phyloP scores from a whole-genome alignment of 2,888 invertebrate genomes.

The Lepidochitona cinerea region DNA sequence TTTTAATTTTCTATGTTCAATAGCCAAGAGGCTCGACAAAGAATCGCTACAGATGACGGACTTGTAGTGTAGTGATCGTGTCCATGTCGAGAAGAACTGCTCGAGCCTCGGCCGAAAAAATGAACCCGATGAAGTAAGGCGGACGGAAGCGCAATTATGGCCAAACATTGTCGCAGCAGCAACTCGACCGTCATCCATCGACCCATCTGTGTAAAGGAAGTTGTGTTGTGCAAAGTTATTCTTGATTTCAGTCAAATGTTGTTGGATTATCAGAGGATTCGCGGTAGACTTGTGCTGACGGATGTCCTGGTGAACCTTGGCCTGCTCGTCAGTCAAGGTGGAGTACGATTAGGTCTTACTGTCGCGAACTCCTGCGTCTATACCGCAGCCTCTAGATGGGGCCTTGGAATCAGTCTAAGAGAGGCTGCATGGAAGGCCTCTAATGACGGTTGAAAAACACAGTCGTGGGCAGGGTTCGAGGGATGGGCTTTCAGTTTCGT shows the following conservation, averaged over 20 bases:
- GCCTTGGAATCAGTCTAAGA: no score
- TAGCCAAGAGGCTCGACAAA: background rate
- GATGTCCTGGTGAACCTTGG: no score
- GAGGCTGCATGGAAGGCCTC: no score
- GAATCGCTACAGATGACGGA: background rate
- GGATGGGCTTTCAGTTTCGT: background rate
- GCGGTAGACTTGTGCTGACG: background rate
- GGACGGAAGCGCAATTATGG: no score
- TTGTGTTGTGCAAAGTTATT: no score
- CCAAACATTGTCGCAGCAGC: no score
- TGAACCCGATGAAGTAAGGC: no score
- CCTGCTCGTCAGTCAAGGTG: no score
- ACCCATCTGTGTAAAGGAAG: background rate
- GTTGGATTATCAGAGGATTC: background rate
- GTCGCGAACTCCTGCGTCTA: no score
- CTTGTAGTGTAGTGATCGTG: background rate
- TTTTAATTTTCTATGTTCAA: background rate
- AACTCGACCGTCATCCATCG: background rate
- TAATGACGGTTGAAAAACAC: no score
- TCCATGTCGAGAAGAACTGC: background rate
- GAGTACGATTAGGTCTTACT: no score
- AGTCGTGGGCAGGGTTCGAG: background rate
- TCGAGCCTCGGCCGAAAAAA: background rate
- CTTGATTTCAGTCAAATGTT: background rate
- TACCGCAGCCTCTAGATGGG: no score